Evolutionary conservation across 2,888 invertebrate genomes (phyloP), one percentile per base, ranked within the genome.

Genomic region (Rhamphomyia laevipes): DNA sequence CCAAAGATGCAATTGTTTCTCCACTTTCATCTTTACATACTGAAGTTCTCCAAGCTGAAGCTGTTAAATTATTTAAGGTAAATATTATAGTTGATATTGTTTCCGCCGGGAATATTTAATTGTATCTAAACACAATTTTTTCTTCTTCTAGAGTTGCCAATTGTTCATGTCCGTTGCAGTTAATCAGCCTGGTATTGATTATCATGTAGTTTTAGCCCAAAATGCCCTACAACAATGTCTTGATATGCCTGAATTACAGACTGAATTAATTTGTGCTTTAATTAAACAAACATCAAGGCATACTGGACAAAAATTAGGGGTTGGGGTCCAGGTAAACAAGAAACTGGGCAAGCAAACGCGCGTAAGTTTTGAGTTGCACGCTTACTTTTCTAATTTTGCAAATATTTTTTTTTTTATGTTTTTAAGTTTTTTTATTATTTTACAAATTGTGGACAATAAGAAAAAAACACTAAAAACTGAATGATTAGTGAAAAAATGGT

Each of bases 131-230:
- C 10, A n/a, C 2, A 43, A 48, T 12, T 30, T 35, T 15, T 17
- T 16, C 35, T n/a, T 11, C 1, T 21, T 66, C 45, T 74, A 92
- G 90, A 91, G 93, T 69, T 86, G 92, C 57, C 92, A 95, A 66
- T 78, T 96, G 56, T 97, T 96, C 74, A 92, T 91, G 81, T 93
- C 92, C 4, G 94, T 95, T 55, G 86, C 90, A 42, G 88, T 97
- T 58, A 94, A 95, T 72, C 89, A 90, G 63, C 88, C 93, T 48
- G 91, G 93, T 64, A 89, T 96, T 60, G 96, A 97, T 74, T 94
- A 95, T 73, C 96, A 97, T 73, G 94, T 97, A 62, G 91, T 91
- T 52, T 76, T 97, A 53, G 95, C 95, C 15, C 96, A 96, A 78
- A 94, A 94, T 71, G 91, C 95, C 31, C 77, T 97, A 50, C 88